Base-by-base conservation (phyloP, 2,113 vertebrate species). In the Ammodytes dubius region DNA sequence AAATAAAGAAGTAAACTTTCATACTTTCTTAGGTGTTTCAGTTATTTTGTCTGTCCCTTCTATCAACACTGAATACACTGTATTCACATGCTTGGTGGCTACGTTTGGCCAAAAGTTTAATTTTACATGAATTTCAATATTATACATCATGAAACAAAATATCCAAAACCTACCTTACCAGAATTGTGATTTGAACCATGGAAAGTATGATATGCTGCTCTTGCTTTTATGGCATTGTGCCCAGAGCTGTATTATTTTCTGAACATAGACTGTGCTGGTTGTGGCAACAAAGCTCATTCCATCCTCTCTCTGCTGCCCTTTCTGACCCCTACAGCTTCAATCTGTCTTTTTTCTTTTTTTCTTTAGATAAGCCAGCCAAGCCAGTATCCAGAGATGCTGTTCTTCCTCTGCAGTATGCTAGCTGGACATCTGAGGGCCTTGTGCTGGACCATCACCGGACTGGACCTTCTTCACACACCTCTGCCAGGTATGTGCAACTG, bases 341-440 rank as follows among this genome's bases (percentile, higher is more conserved):
- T 27, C 40, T 5, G 7, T 74, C 15, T 72, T 40, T 68, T 27
- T 7, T 82, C 52, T 49, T 1, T 58, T 70, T 73, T 43, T 75
- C 19, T 27, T 27, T 57, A 99, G 98, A 88, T 99, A 70, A 93
- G 94, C 6, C 95, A 96, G 77, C 95, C 96, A 3, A 90, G 74
- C 0, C 92, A 82, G 81, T 96, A 95, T 61, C 96, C 96, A 0
- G 94, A 95, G 60, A 92, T 97, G 90, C 93, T 97, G 37, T 94
- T 97, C 81, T 98, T 99, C 92, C 96, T 99, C 50, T 97, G 97
- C 87, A 94, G 92, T 42, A 95, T 99, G 80, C 94, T 98, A 15
- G 92, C 95, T 59, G 97, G 95, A 0, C 46, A 95, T 74, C 93
- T 99, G 91, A 93, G 92, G 83, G 92, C 95, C 4, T 95, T 97